Evolutionary conservation across 2,113 vertebrate species (phyloP), one percentile per base, ranked within the genome.

Genomic region (Alligator mississippiensis): DNA sequence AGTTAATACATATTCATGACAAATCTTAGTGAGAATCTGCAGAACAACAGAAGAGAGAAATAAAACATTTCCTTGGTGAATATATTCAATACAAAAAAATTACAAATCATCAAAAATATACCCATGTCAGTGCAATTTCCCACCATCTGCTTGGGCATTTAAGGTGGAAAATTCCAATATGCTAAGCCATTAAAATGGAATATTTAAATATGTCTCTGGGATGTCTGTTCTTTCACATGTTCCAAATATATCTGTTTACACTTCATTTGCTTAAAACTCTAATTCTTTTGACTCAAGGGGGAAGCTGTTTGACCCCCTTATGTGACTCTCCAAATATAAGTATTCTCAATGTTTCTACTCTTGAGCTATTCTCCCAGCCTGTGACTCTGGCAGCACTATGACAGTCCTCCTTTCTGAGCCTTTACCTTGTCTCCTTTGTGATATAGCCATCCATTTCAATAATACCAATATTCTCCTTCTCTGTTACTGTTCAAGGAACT

Each of bases 141-240:
- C 61, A 92, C 84, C 80, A 84, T 95, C 94, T 95, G 78, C 87
- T 70, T 95, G 81, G 85, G 72, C 91, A 59, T 60, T 88, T 92
- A 82, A 93, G 58, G 96, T 93, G 90, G 34, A 47, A 38, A 74
- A 74, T 25, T 24, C 34, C 70, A 74, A 13, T 74, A 38, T 5
- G 22, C 11, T 74, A 47, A 74, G 12, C 15, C 47, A 22, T 74
- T 19, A 38, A 24, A 74, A 38, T 24, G 86, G 92, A 89, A 57
- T 88, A 77, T 92, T 92, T 85, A 58, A 70, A 58, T 70, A 13
- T 54, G 5, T 82, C 62, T 88, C 11, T 27, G 28, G 55, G 62
- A 64, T 83, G 64, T 25, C 18, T 74, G 5, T 19, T 74, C 47
- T 74, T 74, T 47, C 22, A 25, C 12, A 24, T 24, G 34, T 74